These are phyloP conservation scores for Pachymerium ferrugineum DNA, from an alignment of 2,888 invertebrate genomes.

Conservation along the genomic window DNA sequence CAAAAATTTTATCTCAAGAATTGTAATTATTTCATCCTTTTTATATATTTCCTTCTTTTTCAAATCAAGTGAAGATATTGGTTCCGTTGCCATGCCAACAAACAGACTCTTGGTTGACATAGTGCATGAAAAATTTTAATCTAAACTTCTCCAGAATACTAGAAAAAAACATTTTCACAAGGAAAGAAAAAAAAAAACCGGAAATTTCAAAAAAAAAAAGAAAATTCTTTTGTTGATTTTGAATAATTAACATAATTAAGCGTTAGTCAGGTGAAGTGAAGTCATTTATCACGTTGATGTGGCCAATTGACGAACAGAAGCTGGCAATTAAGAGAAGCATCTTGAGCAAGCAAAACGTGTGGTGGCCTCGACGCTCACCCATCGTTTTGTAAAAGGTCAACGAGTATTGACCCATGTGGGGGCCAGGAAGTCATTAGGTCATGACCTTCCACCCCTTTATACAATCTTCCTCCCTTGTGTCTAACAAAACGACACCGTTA, in stretches of 20 bases:
- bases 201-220: background rate
- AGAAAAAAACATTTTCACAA: no score
- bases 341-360: background rate
- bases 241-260: background rate
- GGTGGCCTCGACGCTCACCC: background rate
- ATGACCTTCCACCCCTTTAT: background rate
- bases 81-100: background rate
- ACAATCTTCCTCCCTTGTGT: background rate
- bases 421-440: background rate
- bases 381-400: constrained; percentile 24
- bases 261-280: constrained; percentile 7
- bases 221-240: background rate
- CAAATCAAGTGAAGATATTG: background rate
- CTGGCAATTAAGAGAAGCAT: background rate
- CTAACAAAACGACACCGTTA: background rate
- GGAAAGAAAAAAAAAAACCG: no score
- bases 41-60: background rate
- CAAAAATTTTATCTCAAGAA: background rate
- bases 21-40: background rate
- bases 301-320: background rate
- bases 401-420: constrained; percentile 8
- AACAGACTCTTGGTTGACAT: background rate
- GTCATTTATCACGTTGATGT: background rate
- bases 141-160: no score
- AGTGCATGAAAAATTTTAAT: no score